phyloP scores from a whole-genome alignment of 2,888 invertebrate genomes.

The Dynastes tityus region DNA sequence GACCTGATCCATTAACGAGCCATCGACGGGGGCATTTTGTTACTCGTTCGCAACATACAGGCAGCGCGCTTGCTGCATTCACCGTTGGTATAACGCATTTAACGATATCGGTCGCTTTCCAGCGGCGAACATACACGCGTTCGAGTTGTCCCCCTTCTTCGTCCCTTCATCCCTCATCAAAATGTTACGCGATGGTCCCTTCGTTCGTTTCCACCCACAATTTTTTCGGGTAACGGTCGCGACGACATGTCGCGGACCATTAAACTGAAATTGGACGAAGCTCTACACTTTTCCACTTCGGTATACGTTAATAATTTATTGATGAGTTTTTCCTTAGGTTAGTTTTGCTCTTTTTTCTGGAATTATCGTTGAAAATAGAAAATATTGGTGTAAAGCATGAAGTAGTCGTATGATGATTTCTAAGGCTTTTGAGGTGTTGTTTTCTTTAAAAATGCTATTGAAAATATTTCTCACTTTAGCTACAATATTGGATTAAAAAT shows the following conservation, averaged over 20 bases:
- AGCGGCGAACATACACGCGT: slow-evolving; percentile 13
- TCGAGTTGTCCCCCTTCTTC: background rate
- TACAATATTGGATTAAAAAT: no score
- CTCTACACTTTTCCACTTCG: slow-evolving; percentile 24
- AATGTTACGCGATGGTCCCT: background rate
- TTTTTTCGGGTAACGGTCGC: slow-evolving; percentile 31
- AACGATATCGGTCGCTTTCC: slow-evolving; percentile 53
- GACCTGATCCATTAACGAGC: slow-evolving; percentile 71
- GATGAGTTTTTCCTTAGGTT: slow-evolving; percentile 3
- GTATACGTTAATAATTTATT: slow-evolving; percentile 19
- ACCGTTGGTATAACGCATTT: background rate
- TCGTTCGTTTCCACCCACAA: slow-evolving; percentile 17
- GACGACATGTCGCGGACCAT: slow-evolving; percentile 12
- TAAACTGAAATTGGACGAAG: background rate
- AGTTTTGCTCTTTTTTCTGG: background rate
- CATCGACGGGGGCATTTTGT: slow-evolving; percentile 67
- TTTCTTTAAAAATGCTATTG: no score
- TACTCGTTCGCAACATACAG: slow-evolving; percentile 57
- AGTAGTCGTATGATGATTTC: no score
- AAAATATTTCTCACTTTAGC: no score
- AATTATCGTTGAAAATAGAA: background rate
- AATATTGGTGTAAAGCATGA: no score
- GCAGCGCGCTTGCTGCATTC: slow-evolving; percentile 32
- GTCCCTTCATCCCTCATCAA: background rate
- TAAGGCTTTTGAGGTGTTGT: no score